Percentiles rank a stretch among this genome's conserved stretches.
Evolutionary conservation across 1,140 invertebrate genomes (phyloP).

Genomic region (Gryllus bimaculatus): DNA sequence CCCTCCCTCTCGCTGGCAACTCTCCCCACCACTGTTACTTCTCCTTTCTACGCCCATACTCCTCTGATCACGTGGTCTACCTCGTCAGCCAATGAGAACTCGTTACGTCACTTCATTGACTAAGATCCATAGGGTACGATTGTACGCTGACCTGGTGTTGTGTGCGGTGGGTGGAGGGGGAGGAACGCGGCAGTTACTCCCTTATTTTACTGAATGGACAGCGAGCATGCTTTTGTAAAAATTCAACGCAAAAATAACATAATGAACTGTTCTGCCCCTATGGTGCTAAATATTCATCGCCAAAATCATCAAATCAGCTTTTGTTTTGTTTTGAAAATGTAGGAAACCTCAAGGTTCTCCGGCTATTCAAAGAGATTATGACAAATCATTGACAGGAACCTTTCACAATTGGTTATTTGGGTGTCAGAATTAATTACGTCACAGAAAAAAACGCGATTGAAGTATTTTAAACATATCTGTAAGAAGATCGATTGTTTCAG

Average conservation of each 20-base stretch:
- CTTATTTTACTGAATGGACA: constrained; percentile 16
- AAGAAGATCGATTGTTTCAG: too few species aligned
- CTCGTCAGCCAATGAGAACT: constrained; percentile 20
- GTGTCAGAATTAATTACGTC: too few species aligned
- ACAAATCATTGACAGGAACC: too few species aligned
- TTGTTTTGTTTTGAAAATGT: too few species aligned
- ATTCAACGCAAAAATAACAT: neutral
- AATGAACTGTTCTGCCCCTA: neutral
- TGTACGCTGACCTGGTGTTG: constrained; percentile 14
- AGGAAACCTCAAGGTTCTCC: too few species aligned
- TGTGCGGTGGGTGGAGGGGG: neutral
- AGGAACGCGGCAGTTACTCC: constrained; percentile 11
- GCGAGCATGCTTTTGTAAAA: neutral
- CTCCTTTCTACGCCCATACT: constrained; percentile 17
- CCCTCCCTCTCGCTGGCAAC: constrained; percentile 11
- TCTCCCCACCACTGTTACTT: constrained; percentile 6
- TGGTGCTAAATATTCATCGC: too few species aligned
- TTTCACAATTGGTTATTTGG: too few species aligned
- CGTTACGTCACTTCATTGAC: constrained; percentile 25
- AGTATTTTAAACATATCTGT: too few species aligned
- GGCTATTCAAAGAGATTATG: too few species aligned
- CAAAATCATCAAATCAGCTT: too few species aligned
- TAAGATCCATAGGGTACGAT: constrained; percentile 20
- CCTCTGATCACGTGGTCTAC: constrained; percentile 23
- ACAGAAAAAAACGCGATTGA: too few species aligned